phyloP scores from a whole-genome alignment of 2,797 vertebrate genomes.

The Lepus townsendii region DNA sequence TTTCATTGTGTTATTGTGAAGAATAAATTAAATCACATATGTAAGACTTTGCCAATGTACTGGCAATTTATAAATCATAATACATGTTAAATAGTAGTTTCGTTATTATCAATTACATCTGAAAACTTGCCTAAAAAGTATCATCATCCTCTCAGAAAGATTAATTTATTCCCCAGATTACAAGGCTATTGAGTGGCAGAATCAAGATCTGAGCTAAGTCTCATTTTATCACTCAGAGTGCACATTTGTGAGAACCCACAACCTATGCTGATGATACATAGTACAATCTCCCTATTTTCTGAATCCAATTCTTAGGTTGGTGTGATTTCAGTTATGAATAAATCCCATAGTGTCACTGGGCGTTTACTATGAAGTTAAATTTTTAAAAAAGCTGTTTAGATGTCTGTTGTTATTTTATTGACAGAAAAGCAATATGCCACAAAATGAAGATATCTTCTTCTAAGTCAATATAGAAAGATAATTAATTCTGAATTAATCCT shows the following conservation, averaged over 20 bases:
- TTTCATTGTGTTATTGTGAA: not conserved
- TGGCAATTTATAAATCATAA: not conserved
- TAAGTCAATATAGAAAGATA: constrained; percentile 43
- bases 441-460: constrained; percentile 31
- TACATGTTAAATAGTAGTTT: not conserved
- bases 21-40: not conserved
- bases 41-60: not conserved
- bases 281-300: not conserved
- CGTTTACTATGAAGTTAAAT: not conserved
- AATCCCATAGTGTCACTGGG: not conserved
- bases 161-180: not conserved
- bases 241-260: not conserved
- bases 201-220: not conserved
- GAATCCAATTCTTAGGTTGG: not conserved
- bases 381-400: not conserved
- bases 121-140: not conserved
- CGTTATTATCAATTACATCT: not conserved
- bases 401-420: constrained; percentile 21
- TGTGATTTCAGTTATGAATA: not conserved
- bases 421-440: constrained; percentile 46
- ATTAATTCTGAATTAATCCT: constrained; percentile 25
- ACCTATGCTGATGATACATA: not conserved
- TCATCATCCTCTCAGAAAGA: not conserved
- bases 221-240: not conserved
- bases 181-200: not conserved